A percentile compares a stretch with the other conserved stretches of the same genome.
Evolutionary conservation across 2,797 vertebrate species (phyloP).

Genomic region (Apodemus agrarius): DNA sequence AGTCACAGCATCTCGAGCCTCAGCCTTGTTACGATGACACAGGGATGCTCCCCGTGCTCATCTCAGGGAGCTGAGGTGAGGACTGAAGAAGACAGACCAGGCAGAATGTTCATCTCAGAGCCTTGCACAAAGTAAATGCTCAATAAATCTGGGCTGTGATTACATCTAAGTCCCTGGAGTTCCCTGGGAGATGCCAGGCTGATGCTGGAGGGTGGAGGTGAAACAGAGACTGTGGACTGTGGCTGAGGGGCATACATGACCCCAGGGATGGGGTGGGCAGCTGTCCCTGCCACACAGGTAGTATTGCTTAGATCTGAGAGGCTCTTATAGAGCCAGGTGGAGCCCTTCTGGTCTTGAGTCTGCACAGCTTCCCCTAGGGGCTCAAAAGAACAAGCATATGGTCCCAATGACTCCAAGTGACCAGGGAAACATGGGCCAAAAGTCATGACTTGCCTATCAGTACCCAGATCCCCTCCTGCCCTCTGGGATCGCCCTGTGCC

Average conservation of each 20-base stretch:
- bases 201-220: not conserved
- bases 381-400: not conserved
- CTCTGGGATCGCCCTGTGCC: too few species aligned
- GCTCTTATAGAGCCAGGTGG: not conserved
- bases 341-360: not conserved
- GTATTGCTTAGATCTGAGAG: not conserved
- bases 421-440: not conserved
- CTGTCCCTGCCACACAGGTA: not conserved
- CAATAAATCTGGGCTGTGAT: not conserved
- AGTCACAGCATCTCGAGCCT: not conserved
- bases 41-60: too few species aligned
- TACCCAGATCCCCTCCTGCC: too few species aligned
- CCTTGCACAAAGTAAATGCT: not conserved
- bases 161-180: not conserved
- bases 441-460: not conserved
- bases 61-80: not conserved
- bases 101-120: not conserved
- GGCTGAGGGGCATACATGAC: not conserved
- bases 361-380: not conserved
- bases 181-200: not conserved
- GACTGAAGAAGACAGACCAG: not conserved
- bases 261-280: not conserved
- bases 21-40: not conserved
- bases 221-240: not conserved
- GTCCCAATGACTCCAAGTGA: not conserved